Percentiles rank a stretch among this genome's conserved stretches.
Conservation (phyloP, 2,113 vertebrate species). For the Chascanopsetta lugubris region DNA sequence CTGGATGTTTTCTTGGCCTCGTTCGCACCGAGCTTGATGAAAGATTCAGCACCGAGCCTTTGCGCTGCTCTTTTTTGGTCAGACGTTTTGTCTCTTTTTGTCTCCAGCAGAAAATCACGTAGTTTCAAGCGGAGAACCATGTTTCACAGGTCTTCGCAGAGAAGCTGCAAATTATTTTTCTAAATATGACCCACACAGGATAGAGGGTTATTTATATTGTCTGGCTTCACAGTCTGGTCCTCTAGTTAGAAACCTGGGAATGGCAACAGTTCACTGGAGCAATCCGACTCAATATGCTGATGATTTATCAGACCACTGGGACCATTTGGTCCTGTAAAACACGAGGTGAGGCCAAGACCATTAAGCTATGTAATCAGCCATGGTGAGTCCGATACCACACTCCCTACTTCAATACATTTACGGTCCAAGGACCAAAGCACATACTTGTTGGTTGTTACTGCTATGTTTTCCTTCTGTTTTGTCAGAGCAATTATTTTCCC, state of each 20-base stretch:
- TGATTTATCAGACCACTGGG: conserved; percentile 77
- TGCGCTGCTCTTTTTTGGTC: conserved; percentile 15
- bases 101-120: conserved; percentile 21
- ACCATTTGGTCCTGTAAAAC: conserved; percentile 79
- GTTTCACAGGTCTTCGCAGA: conserved; percentile 31
- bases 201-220: conserved; percentile 71
- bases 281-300: conserved; percentile 72
- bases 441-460: conserved; percentile 60
- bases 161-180: conserved; percentile 18
- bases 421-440: conserved; percentile 54
- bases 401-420: conserved; percentile 65
- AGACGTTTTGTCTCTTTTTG: conserved; percentile 19
- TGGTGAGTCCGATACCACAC: conserved; percentile 66
- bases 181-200: conserved; percentile 44
- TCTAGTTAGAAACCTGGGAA: conserved; percentile 70
- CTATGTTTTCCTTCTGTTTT: conserved; percentile 46
- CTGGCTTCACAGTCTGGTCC: conserved; percentile 48
- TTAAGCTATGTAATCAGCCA: conserved; percentile 79
- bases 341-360: conserved; percentile 78
- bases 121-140: conserved; percentile 27
- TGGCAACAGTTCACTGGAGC: conserved; percentile 75
- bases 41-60: conserved; percentile 38
- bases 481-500: conserved; percentile 55
- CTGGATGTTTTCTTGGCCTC: conserved; percentile 48
- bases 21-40: conserved; percentile 48